Percentiles rank a stretch among this genome's conserved stretches.
phyloP scores from a whole-genome alignment of 2,797 vertebrate species.

The Helicolenus hilgendorfi region DNA sequence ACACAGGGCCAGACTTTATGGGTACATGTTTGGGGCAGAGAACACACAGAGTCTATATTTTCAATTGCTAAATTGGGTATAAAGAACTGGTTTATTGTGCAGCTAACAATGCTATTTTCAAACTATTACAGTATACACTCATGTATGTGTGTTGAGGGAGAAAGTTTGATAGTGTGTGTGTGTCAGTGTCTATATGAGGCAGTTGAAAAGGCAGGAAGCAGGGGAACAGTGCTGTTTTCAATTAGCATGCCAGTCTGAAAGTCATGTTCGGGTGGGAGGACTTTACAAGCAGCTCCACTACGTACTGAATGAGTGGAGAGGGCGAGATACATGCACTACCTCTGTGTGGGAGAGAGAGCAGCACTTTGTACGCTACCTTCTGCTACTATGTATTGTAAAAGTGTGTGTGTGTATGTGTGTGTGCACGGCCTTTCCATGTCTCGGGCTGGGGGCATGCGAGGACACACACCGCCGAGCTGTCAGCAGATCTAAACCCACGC shows the following conservation, averaged over 20 bases:
- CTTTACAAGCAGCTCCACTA: constrained; percentile 83
- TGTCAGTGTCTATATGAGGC: constrained; percentile 13
- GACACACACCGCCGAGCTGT: constrained; percentile 28
- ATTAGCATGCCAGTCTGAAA: constrained; percentile 89
- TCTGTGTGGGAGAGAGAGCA: neutral
- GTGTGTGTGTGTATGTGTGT: neutral
- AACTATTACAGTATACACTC: constrained; percentile 50
- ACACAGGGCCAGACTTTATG: constrained; percentile 69
- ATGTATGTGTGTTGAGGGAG: neutral
- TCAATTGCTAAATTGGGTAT: constrained; percentile 74
- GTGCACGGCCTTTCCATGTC: too few relatives aligned
- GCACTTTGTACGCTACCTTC: neutral
- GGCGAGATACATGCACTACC: neutral
- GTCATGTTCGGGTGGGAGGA: constrained; percentile 76
- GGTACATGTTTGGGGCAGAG: constrained; percentile 47
- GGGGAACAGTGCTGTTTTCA: constrained; percentile 88
- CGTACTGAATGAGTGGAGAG: constrained; percentile 15
- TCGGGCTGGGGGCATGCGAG: constrained; percentile 33
- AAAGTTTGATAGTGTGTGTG: neutral
- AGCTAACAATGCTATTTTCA: constrained; percentile 76
- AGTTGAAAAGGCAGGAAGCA: constrained; percentile 76
- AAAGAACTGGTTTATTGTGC: constrained; percentile 72
- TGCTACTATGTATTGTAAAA: constrained; percentile 14
- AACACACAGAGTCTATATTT: constrained; percentile 69
- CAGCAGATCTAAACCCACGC: constrained; percentile 10